Evolutionary conservation across 2,888 invertebrate genomes (phyloP).

Genomic region (Ophion ellenae): DNA sequence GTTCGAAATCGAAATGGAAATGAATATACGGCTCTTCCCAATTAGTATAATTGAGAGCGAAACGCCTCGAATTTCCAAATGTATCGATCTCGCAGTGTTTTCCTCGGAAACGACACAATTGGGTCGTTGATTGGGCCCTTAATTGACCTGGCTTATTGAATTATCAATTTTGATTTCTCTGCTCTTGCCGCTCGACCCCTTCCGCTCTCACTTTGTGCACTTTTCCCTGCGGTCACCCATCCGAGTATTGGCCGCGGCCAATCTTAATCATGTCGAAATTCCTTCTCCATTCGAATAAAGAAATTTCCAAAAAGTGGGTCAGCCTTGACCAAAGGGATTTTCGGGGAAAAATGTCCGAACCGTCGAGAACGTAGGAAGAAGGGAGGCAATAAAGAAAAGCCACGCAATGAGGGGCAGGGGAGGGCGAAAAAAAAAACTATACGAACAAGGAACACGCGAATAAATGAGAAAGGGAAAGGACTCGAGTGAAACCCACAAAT

Average conservation of each 20-base stretch:
- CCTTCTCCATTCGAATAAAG: background rate
- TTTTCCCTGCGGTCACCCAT: too few relatives aligned
- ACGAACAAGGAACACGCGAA: constrained; percentile 34
- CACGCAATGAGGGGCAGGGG: constrained; percentile 1
- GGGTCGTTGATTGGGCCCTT: background rate
- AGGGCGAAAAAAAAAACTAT: constrained; percentile 2
- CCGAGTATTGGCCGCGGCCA: too few relatives aligned
- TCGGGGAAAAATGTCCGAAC: background rate
- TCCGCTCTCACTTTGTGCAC: too few relatives aligned
- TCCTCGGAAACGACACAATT: background rate
- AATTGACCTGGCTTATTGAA: background rate
- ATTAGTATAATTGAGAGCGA: background rate
- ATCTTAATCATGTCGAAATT: too few relatives aligned
- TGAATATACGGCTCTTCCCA: background rate
- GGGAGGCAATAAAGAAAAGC: constrained; percentile 1
- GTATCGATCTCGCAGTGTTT: background rate
- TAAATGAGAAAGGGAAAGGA: constrained; percentile 45
- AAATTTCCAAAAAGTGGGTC: background rate
- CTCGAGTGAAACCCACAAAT: constrained; percentile 56
- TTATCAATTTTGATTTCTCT: background rate
- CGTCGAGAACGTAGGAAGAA: background rate
- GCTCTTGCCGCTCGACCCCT: too few relatives aligned
- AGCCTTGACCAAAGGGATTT: background rate
- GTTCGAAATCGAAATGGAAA: too few relatives aligned
- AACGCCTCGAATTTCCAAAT: background rate